Conservation (phyloP, 1,140 invertebrate genomes). For the Oreohelix idahoensis region DNA sequence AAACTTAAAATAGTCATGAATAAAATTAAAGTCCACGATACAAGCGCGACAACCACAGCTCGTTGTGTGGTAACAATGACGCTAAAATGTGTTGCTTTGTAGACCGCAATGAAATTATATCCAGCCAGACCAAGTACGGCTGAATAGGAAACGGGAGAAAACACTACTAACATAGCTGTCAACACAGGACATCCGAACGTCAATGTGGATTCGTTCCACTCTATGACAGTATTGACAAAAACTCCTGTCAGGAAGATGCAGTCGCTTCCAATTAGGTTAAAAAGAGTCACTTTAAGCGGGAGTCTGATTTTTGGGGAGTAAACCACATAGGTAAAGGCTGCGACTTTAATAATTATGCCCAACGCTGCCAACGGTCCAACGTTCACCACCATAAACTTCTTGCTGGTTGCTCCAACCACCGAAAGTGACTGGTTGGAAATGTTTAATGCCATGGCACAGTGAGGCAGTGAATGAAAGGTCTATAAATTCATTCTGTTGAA, state of each 20-base stretch:
- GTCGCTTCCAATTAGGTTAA: neutral
- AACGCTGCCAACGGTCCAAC: neutral
- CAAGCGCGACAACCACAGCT: neutral
- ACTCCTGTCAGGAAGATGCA: neutral
- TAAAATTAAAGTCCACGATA: neutral
- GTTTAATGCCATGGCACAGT: neutral
- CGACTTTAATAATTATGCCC: neutral
- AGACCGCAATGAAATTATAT: constrained; percentile 3
- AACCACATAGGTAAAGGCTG: neutral
- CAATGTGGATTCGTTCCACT: neutral
- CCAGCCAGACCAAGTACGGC: neutral
- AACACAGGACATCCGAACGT: neutral
- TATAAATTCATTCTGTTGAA: too few relatives aligned
- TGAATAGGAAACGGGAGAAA: neutral
- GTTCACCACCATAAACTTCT: neutral
- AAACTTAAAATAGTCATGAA: neutral
- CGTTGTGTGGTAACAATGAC: neutral
- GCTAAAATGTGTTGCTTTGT: neutral
- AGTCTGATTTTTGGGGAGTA: neutral
- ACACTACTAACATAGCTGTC: neutral
- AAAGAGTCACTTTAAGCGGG: neutral
- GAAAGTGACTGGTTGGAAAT: neutral
- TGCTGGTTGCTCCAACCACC: neutral
- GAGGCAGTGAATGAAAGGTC: too few relatives aligned
- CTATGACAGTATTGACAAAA: neutral